phyloP scores from a whole-genome alignment of 2,888 invertebrate species.

The Drosophila vallismaia region DNA sequence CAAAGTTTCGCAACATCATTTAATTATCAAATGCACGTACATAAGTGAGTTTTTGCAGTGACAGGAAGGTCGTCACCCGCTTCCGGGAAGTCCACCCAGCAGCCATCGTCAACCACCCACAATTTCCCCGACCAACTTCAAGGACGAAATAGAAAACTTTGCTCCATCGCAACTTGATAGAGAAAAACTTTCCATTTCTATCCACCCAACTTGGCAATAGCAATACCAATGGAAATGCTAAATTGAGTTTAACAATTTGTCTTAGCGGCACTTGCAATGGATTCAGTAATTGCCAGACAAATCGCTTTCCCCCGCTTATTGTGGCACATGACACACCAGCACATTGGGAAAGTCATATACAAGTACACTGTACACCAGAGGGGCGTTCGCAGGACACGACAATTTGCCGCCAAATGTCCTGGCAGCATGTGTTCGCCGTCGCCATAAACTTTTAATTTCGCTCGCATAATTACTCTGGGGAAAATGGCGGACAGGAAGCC shows the following conservation, averaged over 20 bases:
- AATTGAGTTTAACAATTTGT: conserved; percentile 50
- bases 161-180: conserved; percentile 20
- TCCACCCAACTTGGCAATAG: conserved; percentile 30
- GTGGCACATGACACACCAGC: conserved; percentile 25
- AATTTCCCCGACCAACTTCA: conserved; percentile 22
- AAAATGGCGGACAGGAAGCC: conserved; percentile 34
- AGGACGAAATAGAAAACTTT: conserved; percentile 27
- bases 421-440: conserved; percentile 40
- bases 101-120: not conserved
- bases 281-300: conserved; percentile 46
- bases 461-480: conserved; percentile 52
- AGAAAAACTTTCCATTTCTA: conserved; percentile 38
- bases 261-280: conserved; percentile 43
- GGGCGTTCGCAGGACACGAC: conserved; percentile 42
- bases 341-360: not conserved
- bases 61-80: conserved; percentile 34
- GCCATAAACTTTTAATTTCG: conserved; percentile 60
- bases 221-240: conserved; percentile 30
- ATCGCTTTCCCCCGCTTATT: conserved; percentile 30
- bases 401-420: conserved; percentile 48
- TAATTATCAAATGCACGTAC: conserved; percentile 49
- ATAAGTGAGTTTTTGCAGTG: conserved; percentile 40
- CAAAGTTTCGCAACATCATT: conserved; percentile 46
- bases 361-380: conserved; percentile 9
- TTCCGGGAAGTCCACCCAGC: conserved; percentile 3